Evolutionary conservation across 2,113 vertebrate genomes (phyloP).

Genomic region (Pionites leucogaster): DNA sequence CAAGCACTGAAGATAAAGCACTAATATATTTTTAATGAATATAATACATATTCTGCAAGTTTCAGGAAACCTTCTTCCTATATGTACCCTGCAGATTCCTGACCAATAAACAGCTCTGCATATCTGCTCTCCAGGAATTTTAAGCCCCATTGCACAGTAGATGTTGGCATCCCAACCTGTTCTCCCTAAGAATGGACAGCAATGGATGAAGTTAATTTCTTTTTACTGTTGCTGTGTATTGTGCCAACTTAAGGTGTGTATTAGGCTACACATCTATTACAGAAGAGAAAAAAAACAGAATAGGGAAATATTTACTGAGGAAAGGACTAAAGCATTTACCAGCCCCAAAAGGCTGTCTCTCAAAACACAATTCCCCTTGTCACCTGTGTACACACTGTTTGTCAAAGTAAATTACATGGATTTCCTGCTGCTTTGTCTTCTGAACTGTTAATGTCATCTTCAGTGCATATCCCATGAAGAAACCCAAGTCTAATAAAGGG

Average conservation of each 20-base stretch:
- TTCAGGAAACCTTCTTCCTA: background rate
- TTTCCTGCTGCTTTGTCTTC: background rate
- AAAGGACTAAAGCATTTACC: background rate
- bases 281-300: background rate
- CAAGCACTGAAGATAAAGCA: conserved; percentile 31
- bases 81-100: background rate
- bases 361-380: background rate
- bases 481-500: background rate
- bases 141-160: background rate
- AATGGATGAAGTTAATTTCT: background rate
- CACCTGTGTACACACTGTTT: background rate
- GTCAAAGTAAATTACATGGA: background rate
- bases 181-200: background rate
- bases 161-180: background rate
- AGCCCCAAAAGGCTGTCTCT: background rate
- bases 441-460: background rate
- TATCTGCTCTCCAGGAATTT: background rate
- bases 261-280: background rate
- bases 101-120: background rate
- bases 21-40: background rate
- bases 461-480: background rate
- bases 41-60: background rate
- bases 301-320: background rate
- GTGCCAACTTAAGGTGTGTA: background rate
- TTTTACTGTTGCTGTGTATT: background rate